Percentiles rank a stretch among this genome's conserved stretches.
These are phyloP conservation scores for Spodoptera litura DNA, from an alignment of 1,140 invertebrate genomes.

Conservation along the genomic window DNA sequence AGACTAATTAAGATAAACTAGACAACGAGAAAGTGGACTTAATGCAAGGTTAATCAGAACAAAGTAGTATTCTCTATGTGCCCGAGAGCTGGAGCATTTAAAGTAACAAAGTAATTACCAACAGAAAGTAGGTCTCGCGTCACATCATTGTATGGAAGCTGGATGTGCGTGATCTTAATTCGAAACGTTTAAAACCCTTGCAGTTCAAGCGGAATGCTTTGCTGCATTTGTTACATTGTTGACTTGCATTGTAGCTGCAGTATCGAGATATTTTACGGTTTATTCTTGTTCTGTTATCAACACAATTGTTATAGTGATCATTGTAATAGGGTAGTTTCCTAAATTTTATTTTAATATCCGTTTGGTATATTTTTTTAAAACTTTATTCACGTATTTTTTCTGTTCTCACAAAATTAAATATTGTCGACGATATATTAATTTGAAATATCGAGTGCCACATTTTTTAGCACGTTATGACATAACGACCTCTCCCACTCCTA, in stretches of 20 bases:
- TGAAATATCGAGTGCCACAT: no score
- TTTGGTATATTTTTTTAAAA: no score
- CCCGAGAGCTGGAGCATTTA: constrained; percentile 26
- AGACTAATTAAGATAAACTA: constrained; percentile 18
- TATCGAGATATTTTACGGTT: background rate
- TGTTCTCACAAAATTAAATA: no score
- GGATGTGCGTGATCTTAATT: constrained; percentile 39
- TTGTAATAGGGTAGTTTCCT: no score
- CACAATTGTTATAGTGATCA: no score
- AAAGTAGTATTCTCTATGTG: constrained; percentile 32
- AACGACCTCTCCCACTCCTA: no score
- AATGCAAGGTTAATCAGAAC: constrained; percentile 37
- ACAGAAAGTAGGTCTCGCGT: constrained; percentile 42
- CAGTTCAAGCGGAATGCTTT: constrained; percentile 26
- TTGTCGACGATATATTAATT: no score
- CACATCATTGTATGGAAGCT: constrained; percentile 39
- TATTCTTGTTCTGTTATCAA: no score
- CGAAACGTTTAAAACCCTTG: constrained; percentile 36
- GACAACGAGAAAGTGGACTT: background rate
- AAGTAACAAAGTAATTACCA: constrained; percentile 47
- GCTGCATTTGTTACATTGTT: constrained; percentile 36
- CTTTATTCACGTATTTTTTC: no score
- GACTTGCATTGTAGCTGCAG: background rate
- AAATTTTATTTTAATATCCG: no score
- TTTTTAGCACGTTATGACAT: no score